Evolutionary conservation across 2,113 vertebrate genomes (phyloP).

Genomic region (Plectropomus leopardus): DNA sequence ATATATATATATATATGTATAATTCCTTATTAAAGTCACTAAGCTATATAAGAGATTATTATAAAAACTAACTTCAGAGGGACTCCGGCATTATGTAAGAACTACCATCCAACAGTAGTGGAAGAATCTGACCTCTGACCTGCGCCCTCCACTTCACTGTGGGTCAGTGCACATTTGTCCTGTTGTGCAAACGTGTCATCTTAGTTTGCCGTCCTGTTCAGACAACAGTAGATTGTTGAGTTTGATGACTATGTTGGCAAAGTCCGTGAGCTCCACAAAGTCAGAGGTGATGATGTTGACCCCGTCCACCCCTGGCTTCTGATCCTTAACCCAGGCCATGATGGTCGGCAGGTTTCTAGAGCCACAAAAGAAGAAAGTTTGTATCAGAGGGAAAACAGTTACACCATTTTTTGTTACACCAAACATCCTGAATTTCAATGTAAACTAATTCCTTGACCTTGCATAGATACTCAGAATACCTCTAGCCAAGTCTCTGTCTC

Average conservation of each 20-base stretch:
- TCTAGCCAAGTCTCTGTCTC: slow-evolving; percentile 19
- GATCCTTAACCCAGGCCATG: slow-evolving; percentile 94
- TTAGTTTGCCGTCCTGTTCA: slow-evolving; percentile 52
- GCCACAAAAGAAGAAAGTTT: slow-evolving; percentile 14
- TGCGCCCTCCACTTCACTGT: neutral
- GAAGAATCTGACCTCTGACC: neutral
- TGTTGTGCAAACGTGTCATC: slow-evolving; percentile 60
- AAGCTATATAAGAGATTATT: neutral
- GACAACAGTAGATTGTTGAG: slow-evolving; percentile 90
- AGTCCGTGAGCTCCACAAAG: slow-evolving; percentile 97
- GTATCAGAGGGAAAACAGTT: neutral
- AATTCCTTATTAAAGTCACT: neutral
- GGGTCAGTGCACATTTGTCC: slow-evolving; percentile 6
- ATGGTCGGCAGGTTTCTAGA: slow-evolving; percentile 94
- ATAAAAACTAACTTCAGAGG: slow-evolving; percentile 7
- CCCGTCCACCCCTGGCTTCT: slow-evolving; percentile 92
- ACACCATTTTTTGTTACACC: neutral
- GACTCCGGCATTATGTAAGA: neutral
- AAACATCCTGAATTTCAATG: slow-evolving; percentile 1
- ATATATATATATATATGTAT: no score
- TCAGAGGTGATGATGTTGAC: slow-evolving; percentile 99
- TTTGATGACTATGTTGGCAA: slow-evolving; percentile 94
- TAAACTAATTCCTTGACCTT: slow-evolving; percentile 13
- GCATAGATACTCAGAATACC: neutral
- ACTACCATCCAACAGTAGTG: neutral